Conservation (phyloP, 2,797 vertebrate species). For the Sebastolobus alascanus region DNA sequence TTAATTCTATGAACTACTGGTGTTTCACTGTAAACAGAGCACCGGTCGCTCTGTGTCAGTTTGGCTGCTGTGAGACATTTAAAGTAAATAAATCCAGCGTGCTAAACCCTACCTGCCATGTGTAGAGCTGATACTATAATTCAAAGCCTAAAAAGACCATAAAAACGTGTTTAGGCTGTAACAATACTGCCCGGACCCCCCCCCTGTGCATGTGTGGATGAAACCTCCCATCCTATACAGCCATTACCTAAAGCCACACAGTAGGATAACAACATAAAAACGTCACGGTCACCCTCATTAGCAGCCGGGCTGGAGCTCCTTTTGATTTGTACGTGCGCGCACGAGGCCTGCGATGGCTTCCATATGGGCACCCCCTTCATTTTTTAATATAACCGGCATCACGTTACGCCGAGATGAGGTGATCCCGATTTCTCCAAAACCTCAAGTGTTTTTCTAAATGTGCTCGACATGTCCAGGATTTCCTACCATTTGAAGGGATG, state of each 20-base stretch:
- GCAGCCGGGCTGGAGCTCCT: constrained; percentile 62
- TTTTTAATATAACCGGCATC: constrained; percentile 83
- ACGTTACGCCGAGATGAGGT: constrained; percentile 79
- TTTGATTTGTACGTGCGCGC: constrained; percentile 71
- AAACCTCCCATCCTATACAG: constrained; percentile 65
- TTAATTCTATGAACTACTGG: constrained; percentile 15
- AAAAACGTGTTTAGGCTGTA: constrained; percentile 75
- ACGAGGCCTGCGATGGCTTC: constrained; percentile 76
- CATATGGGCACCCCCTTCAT: constrained; percentile 79
- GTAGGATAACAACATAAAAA: constrained; percentile 84
- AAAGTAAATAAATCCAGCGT: constrained; percentile 72
- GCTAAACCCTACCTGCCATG: constrained; percentile 70
- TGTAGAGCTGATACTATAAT: constrained; percentile 64
- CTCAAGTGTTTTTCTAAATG: constrained; percentile 85
- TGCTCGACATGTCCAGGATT: constrained; percentile 85
- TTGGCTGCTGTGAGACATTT: constrained; percentile 53
- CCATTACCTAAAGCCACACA: constrained; percentile 81
- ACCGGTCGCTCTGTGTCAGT: constrained; percentile 40
- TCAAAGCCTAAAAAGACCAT: constrained; percentile 65
- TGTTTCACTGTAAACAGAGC: constrained; percentile 38
- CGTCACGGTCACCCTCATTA: constrained; percentile 81
- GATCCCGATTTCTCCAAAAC: constrained; percentile 83
- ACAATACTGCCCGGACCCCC: constrained; percentile 67
- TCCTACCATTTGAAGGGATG: constrained; percentile 80
- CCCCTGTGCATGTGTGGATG: constrained; percentile 57